Base-by-base conservation (phyloP, 2,797 vertebrate species). In the Oryzias sinensis region DNA sequence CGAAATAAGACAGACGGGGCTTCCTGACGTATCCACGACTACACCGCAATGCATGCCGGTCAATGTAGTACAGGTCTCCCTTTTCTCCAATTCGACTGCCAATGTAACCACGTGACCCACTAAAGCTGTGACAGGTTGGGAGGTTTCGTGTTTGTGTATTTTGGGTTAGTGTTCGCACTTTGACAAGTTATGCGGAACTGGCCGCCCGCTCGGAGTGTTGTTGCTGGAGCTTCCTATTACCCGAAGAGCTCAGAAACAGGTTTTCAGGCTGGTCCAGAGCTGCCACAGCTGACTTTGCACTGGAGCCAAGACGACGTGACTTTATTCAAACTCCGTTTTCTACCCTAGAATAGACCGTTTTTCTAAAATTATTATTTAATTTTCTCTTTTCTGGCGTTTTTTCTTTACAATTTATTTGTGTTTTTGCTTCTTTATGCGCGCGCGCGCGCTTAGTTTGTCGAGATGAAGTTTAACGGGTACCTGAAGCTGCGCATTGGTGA, bases 381-480 rank as follows among this genome's bases (percentile, higher is more conserved):
- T 0, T 6, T 56, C 33, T 17, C 63, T 27, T 25, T 20, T 20
- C 17, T n/a, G n/a, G 41, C 8, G 2, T 5, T 16, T 17, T 18
- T 22, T 40, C 17, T 18, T 41, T 33, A 4, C 29, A 2, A 40
- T 25, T 15, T 11, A 6, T n/a, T 52, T 16, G 13, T 27, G 1
- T 13, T 16, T 27, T 7, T 15, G 22, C 58, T 41, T 41, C 14
- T 62, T 25, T 24, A 1, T 11, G 33, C 6, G 27, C 1, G 27
- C 6, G 3, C 25, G n/a, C 48, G 72, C 80, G 52, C 29, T 40
- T n/a, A n/a, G n/a, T n/a, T 16, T 5, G 29, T 43, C 6, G 52
- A 59, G 72, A 86, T 98, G 96, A 97, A 93, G 90, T 99, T 97
- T 89, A 97, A 93, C 77, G 97, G 97, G 16, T 94, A 91, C 64